Conservation (phyloP, 2,113 vertebrate species). For the Pyrgilauda ruficollis region DNA sequence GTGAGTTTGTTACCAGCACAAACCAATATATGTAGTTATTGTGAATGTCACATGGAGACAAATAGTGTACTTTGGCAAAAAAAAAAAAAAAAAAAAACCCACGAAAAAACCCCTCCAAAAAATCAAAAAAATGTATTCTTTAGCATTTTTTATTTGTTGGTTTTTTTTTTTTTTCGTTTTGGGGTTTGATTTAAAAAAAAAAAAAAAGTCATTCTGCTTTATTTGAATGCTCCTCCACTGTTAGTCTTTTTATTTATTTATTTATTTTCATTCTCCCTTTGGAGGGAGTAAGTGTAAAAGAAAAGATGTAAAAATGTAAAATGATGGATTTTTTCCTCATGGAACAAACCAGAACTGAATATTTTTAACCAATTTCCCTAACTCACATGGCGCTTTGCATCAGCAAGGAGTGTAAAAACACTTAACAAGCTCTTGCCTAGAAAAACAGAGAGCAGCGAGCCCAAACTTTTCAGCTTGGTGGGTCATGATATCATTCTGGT, state of each 20-base stretch:
- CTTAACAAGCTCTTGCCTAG: constrained; percentile 8
- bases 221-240: accelerated
- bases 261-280: neutral
- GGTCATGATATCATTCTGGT: neutral
- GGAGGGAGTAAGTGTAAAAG: neutral
- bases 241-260: neutral
- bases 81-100: neutral
- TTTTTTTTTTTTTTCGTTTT: neutral
- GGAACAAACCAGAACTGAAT: neutral
- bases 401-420: constrained; percentile 7
- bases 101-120: neutral
- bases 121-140: neutral
- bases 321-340: neutral
- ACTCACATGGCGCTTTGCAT: neutral
- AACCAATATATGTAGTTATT: neutral
- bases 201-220: neutral
- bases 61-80: neutral
- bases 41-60: neutral
- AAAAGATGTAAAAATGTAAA: neutral
- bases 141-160: no score
- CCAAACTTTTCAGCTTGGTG: neutral
- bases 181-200: neutral
- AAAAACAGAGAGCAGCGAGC: neutral
- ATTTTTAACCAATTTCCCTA: constrained; percentile 9
- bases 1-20: neutral